These are phyloP conservation scores for Eleutherodactylus coqui DNA, from an alignment of 2,797 vertebrate genomes.

Conservation along the genomic window DNA sequence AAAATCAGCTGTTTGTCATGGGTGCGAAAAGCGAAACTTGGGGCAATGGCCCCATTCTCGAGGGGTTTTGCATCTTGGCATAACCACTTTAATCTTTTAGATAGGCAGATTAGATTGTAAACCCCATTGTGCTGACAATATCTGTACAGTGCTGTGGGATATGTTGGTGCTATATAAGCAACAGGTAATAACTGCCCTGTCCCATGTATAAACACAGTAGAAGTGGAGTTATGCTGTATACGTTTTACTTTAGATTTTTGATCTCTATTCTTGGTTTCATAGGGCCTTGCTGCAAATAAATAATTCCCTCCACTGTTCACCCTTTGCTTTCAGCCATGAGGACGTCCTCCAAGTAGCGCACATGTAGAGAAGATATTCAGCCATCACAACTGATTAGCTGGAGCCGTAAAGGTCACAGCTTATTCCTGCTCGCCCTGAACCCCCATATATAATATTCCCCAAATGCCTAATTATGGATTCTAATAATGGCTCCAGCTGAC, in stretches of 20 bases:
- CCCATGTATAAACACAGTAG: background rate
- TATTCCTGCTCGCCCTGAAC: background rate
- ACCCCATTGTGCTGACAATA: background rate
- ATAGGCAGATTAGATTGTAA: no score
- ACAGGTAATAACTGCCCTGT: background rate
- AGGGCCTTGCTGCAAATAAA: background rate
- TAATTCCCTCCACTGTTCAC: background rate
- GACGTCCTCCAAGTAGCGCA: background rate
- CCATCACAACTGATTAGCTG: background rate
- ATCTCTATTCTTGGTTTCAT: background rate
- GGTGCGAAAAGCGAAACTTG: no score
- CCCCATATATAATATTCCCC: conserved; percentile 7
- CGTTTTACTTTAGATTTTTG: background rate
- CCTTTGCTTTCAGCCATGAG: background rate
- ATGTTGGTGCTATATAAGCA: background rate
- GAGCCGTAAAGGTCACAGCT: conserved; percentile 17
- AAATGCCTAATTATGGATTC: conserved; percentile 28
- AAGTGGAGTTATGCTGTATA: background rate
- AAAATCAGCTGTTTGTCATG: no score
- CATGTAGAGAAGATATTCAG: background rate
- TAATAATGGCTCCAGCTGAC: conserved; percentile 19
- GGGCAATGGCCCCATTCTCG: no score
- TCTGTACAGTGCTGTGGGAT: background rate
- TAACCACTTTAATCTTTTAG: no score
- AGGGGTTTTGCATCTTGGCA: no score